Evolutionary conservation across 2,888 invertebrate species (phyloP), one percentile per base, ranked within the genome.

Genomic region (Notodonta ziczac): DNA sequence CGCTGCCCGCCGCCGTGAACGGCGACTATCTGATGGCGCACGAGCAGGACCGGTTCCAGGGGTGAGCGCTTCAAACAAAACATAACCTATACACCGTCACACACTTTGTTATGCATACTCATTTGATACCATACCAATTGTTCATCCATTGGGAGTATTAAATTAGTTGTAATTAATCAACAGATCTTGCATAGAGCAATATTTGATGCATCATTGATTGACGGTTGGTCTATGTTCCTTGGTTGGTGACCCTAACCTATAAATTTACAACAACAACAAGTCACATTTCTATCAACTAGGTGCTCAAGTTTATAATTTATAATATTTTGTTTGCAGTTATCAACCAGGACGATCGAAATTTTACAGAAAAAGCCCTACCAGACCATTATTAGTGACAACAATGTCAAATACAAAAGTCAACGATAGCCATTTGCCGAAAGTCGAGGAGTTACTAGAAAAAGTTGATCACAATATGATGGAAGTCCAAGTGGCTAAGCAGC

Each of bases 11-110:
- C 55, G 83, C 89, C 9, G 85, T 88, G 67, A 91, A 91, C 93
- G 93, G 93, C 35, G 93, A 93, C 84, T 91, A 85, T 84, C 77
- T 87, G 70, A 93, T 93, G 92, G 82, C 91, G 57, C 88, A 88
- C 66, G 90, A 92, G 63, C 86, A 82, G 58, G 84, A 86, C 62
- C 80, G 81, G 68, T 83, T 85, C 70, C 76, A 85, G 67, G 81
- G 87, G 93, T 93, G 70, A 88, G 89, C 74, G 88, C 73, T 62
- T 66, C 64, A 62, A 74, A 74, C 64, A 62, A 74, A 74, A 80
- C 78, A 82, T 84, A 82, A 84, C 82, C 83, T 84, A 39, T 44
- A 56, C 4, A 4, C 42, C 4, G 35, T 35, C 6, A 24, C 24
- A 24, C 24, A 24, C 24, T 24, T 35, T 35, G 35, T 35, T 35